Conservation (phyloP, 2,113 vertebrate genomes). For the Saguinus imperator region DNA sequence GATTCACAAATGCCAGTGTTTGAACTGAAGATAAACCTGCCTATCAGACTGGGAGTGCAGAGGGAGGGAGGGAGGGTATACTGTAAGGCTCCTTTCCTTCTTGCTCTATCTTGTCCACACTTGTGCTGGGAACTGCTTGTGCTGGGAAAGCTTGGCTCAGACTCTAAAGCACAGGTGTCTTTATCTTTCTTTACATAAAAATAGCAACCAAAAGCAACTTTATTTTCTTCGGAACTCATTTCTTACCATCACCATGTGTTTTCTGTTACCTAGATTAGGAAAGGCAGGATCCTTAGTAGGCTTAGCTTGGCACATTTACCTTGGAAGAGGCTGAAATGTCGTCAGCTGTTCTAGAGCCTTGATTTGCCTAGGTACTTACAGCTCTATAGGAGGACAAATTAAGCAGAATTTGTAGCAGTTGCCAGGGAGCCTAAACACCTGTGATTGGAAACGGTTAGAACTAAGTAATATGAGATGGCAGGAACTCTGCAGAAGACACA, state of each 20-base stretch:
- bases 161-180: background rate
- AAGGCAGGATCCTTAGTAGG: background rate
- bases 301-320: background rate
- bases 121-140: background rate
- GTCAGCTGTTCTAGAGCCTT: background rate
- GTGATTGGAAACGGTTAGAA: background rate
- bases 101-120: background rate
- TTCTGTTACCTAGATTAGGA: background rate
- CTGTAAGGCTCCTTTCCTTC: background rate
- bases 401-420: background rate
- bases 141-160: background rate
- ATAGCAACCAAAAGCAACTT: background rate
- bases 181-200: slow-evolving; percentile 44
- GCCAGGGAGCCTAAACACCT: background rate
- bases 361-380: background rate
- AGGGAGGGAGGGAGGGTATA: background rate
- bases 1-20: background rate
- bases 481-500: background rate
- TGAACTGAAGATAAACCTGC: background rate
- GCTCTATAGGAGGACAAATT: background rate
- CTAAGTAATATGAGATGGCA: background rate
- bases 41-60: background rate
- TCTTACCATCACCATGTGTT: background rate
- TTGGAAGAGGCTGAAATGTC: background rate
- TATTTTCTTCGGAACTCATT: background rate